Evolutionary conservation across 2,888 invertebrate genomes (phyloP), one percentile per base, ranked within the genome.

Genomic region (Itoplectis maculator): DNA sequence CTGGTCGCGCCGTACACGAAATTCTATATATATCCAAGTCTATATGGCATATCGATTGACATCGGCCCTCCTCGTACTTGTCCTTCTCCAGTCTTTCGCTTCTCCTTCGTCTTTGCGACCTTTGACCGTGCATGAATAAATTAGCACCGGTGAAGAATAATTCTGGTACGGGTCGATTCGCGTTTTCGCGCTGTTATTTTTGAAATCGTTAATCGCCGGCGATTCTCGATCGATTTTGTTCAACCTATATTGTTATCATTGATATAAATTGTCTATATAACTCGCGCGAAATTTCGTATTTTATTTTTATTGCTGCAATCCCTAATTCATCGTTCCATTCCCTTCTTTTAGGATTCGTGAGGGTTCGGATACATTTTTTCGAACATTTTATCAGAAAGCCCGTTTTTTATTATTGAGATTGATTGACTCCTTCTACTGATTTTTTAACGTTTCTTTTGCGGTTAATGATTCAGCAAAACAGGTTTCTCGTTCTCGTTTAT

Each of bases 11-110:
- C n/a, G 47, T 40, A 47, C 61, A 73, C 61, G 13, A 61, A 73
- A 73, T 47, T 73, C 73, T 73, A 73, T 73, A 72, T 72, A 72
- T 81, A 72, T 51, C 65, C 59, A 49, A 47, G 42, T 65, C 70
- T 81, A 37, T 76, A 76, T 61, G 81, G 42, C 56, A 66, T 70
- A 81, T 81, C 81, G 81, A 81, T 81, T 66, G 81, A 76, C 59
- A 81, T 61, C 49, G 59, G 70, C 35, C 63, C 76, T 81, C 68
- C 65, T 47, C 75, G 37, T 37, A 20, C 37, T 70, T 81, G 65
- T 76, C 54, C 49, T 65, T n/a, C 47, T 47, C 68, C n/a, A 35
- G 9, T 45, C 63, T 59, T 54, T 59, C 42, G 47, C 23, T 49
- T 23, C 20, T 70, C 20, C 56, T 29, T 54, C 37, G 65, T 29